phyloP scores from a whole-genome alignment of 53 echinoderm and acorn worm species.

The Holothuria scabra region DNA sequence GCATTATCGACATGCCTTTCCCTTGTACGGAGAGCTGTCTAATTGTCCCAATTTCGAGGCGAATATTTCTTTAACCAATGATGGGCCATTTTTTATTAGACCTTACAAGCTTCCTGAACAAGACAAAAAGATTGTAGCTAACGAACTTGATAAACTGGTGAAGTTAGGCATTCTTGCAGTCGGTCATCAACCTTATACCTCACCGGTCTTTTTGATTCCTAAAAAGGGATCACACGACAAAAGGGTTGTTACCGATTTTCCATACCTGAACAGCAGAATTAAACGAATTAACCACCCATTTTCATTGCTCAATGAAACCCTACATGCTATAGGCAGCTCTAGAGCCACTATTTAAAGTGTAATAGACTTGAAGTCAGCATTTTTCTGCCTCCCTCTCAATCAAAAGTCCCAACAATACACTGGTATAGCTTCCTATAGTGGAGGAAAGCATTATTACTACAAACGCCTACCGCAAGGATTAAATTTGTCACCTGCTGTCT shows the following conservation, averaged over 20 bases:
- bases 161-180: conserved; percentile 51
- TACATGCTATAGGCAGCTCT: conserved; percentile 51
- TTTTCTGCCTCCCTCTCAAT: conserved; percentile 51
- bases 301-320: conserved; percentile 53
- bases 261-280: conserved; percentile 55
- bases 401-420: conserved; percentile 50
- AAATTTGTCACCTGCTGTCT: no score
- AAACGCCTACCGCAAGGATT: no score
- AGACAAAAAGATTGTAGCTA: conserved; percentile 35
- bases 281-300: conserved; percentile 55
- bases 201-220: conserved; percentile 53
- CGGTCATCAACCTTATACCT: conserved; percentile 64
- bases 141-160: conserved; percentile 55
- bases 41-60: conserved; percentile 43
- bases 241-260: conserved; percentile 67
- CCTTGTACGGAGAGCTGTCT: no score
- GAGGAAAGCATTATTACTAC: conserved; percentile 11
- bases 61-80: conserved; percentile 14
- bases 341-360: conserved; percentile 52
- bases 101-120: conserved; percentile 29
- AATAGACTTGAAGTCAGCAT: conserved; percentile 52
- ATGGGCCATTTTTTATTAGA: conserved; percentile 41
- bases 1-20: not conserved
- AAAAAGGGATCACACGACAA: conserved; percentile 57
- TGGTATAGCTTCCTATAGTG: conserved; percentile 3